A percentile compares a stretch with the other conserved stretches of the same genome.
phyloP scores from a whole-genome alignment of 2,113 vertebrate species.

The Acrocephalus kingi region DNA sequence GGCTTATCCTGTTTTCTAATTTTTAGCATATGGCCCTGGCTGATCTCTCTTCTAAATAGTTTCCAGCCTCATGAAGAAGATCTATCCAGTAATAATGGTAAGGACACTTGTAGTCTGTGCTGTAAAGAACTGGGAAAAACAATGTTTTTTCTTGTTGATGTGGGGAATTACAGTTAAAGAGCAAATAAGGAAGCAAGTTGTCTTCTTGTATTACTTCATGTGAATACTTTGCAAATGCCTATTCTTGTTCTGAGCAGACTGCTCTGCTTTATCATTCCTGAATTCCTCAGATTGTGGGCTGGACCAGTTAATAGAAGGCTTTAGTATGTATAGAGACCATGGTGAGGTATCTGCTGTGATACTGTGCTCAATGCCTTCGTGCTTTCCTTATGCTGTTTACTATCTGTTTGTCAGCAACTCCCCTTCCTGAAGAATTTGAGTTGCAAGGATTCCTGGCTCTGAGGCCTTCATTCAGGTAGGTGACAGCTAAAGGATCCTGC shows the following conservation, averaged over 20 bases:
- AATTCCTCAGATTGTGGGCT: background rate
- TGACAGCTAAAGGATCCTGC: background rate
- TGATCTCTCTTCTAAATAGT: constrained; percentile 95
- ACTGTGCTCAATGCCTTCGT: background rate
- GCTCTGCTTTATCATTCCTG: background rate
- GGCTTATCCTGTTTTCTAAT: constrained; percentile 7
- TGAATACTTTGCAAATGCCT: background rate
- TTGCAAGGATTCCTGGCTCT: constrained; percentile 96
- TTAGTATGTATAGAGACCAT: background rate
- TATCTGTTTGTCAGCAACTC: constrained; percentile 77
- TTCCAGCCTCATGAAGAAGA: constrained; percentile 94
- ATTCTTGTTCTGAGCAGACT: background rate
- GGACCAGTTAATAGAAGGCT: background rate
- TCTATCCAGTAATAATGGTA: constrained; percentile 85
- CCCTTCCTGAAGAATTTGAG: constrained; percentile 98
- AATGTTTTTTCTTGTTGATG: background rate
- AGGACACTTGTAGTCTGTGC: background rate
- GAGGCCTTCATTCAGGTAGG: constrained; percentile 91
- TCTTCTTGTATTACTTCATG: background rate
- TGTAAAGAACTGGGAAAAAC: background rate
- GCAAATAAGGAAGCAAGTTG: background rate
- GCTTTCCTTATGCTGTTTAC: constrained; percentile 10
- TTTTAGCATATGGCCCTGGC: constrained; percentile 94
- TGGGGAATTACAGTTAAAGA: background rate
- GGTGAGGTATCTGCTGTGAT: background rate